Conservation (phyloP, 2,888 invertebrate species). For the Habroteleia sp. region DNA sequence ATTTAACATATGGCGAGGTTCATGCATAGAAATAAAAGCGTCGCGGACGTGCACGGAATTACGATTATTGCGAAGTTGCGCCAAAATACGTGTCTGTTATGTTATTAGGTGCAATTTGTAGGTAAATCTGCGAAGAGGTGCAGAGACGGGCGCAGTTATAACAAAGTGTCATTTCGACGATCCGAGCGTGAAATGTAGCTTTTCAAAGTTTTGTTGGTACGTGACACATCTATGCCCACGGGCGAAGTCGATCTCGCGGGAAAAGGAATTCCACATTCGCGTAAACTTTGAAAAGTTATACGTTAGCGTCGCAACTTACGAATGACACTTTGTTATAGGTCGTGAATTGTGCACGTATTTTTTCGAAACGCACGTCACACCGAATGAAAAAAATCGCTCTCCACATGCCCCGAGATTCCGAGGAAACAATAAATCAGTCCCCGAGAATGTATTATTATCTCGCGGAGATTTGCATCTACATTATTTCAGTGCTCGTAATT, state of each 20-base stretch:
- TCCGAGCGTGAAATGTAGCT: conserved; percentile 47
- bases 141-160: conserved; percentile 25
- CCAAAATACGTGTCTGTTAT: conserved; percentile 1
- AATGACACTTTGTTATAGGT: conserved; percentile 58
- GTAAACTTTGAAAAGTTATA: conserved; percentile 57
- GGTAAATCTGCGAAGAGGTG: conserved; percentile 40
- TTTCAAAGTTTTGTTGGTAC: conserved; percentile 58
- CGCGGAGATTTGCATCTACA: conserved; percentile 61
- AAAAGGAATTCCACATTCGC: conserved; percentile 39
- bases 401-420: conserved; percentile 35
- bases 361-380: conserved; percentile 19
- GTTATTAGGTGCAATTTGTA: conserved; percentile 50
- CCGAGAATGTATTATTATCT: conserved; percentile 55
- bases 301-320: conserved; percentile 43
- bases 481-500: conserved; percentile 62
- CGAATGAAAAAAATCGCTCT: conserved; percentile 31
- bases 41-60: not conserved
- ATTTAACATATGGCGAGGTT: no score
- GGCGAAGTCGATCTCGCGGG: conserved; percentile 40
- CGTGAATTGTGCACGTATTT: conserved; percentile 42
- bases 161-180: conserved; percentile 57
- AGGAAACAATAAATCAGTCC: conserved; percentile 55
- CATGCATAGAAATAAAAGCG: not conserved
- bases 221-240: conserved; percentile 42
- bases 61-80: not conserved